Base-by-base conservation (phyloP, 2,888 invertebrate genomes). In the Amiota mariae region DNA sequence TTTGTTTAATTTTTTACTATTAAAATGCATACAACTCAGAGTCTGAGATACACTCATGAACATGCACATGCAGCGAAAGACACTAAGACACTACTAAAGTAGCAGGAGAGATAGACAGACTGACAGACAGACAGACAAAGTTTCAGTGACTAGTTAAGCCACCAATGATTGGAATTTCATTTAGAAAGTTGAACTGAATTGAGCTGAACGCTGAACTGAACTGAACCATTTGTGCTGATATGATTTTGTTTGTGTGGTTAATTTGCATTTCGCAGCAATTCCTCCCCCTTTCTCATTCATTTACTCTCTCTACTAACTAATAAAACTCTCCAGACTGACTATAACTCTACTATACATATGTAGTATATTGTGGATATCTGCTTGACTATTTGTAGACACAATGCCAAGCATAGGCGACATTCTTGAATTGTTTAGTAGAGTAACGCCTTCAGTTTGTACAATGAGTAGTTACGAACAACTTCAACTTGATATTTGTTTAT, bases 1-100 rank as follows among this genome's bases (percentile, higher is more conserved):
- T 87, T 87, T 86, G 78, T 81, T 87, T 88, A 85, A 88, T 87
- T 87, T 87, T 82, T 76, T 76, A 77, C 81, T 76, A 81, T 77
- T 74, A 74, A 70, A 68, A 71, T 64, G 75, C 73, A 75, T 70
- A 70, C 73, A 70, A 59, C 66, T 15, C 18, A 18, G 24, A 72
- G 15, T 48, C 82, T 78, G 80, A 77, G 78, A 77, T 76, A 64
- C 48, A 57, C 57, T 15, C 15, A 15, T 15, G 15, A 10, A 18
- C 20, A 11, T 20, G 59, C 59, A 59, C 59, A 59, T 18, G 59
- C 59, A 12, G 20, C 11, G 9, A 15, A n/a, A 59, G n/a, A 20
- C 20, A 59, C 15, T 36, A n/a, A 59, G n/a, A 20, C 20, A 59
- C 15, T 36, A 36, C 36, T 36, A 36, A 36, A 36, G 57, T 8